Evolutionary conservation across 2,888 invertebrate genomes (phyloP).

Genomic region (Ctenicera cuprea): DNA sequence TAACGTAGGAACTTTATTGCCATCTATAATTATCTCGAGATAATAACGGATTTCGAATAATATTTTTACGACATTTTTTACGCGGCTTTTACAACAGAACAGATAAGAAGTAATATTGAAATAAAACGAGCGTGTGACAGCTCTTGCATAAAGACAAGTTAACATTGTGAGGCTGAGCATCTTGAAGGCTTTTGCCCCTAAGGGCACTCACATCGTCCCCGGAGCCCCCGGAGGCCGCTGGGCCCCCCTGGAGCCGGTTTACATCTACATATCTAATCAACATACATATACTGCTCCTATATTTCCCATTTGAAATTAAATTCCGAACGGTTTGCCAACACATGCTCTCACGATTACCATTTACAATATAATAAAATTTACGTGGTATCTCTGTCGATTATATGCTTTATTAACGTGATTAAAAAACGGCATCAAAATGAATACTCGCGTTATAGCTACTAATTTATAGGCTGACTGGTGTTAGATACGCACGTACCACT

Average conservation of each 20-base stretch:
- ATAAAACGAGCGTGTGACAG: conserved; percentile 55
- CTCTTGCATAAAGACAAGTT: conserved; percentile 53
- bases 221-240: conserved; percentile 50
- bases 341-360: conserved; percentile 60
- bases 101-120: conserved; percentile 42
- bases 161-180: conserved; percentile 49
- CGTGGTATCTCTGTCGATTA: conserved; percentile 61
- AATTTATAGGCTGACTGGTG: conserved; percentile 66
- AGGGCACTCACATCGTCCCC: conserved; percentile 55
- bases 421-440: conserved; percentile 62
- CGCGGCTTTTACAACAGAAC: conserved; percentile 23
- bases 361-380: conserved; percentile 62
- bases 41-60: conserved; percentile 43
- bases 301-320: conserved; percentile 58
- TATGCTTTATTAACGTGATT: conserved; percentile 62
- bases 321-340: conserved; percentile 60
- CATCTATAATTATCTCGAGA: conserved; percentile 34
- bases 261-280: conserved; percentile 58
- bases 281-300: conserved; percentile 54
- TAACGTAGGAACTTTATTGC: conserved; percentile 37
- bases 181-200: conserved; percentile 53
- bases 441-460: conserved; percentile 59
- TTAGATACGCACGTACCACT: conserved; percentile 67
- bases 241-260: conserved; percentile 56
- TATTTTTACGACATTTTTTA: conserved; percentile 41